Evolutionary conservation across 2,888 invertebrate species (phyloP), one percentile per base, ranked within the genome.

Genomic region (Argyresthia goedartella): DNA sequence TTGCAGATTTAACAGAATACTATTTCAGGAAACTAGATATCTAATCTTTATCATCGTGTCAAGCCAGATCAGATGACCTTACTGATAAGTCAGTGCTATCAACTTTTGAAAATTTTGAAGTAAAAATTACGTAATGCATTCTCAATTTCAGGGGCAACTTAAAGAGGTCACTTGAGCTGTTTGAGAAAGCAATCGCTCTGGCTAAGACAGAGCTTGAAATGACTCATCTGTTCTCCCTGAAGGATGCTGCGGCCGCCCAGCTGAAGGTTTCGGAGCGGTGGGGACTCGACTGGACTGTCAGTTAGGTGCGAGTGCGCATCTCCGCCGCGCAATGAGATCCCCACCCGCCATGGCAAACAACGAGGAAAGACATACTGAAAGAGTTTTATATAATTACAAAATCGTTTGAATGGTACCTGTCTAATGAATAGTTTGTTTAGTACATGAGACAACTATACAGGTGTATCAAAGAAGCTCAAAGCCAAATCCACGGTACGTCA

Each of bases 211-310:
- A 94, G 76, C 88, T 92, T 61, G 98, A 98, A 86, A 91, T 98
- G 90, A 91, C 94, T 34, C 97, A 98, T 74, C 87, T 98, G 67
- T 97, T 93, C 75, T 94, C 97, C 1, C 80, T 98, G 59, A 91
- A 93, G 66, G 95, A 97, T 79, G 97, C 97, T 14, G 96, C 97
- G 9, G 90, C 92, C 60, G 95, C 97, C 34, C 98, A 98, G 81
- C 82, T 94, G 50, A 93, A 92, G 72, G 93, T 96, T 44, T 92
- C 93, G 0, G 89, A 92, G 60, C 91, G 91, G 72, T 88, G 95
- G 81, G 93, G 93, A 55, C 81, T 90, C 33, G 89, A 91, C 63
- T 85, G 85, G 86, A 84, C 85, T 44, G 81, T 81, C 59, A 86
- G 84, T 76, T 86, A 85, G 75, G 71, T 66, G 58, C 56, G 55